phyloP scores from a whole-genome alignment of 2,797 vertebrate species.

The Valencia hispanica region DNA sequence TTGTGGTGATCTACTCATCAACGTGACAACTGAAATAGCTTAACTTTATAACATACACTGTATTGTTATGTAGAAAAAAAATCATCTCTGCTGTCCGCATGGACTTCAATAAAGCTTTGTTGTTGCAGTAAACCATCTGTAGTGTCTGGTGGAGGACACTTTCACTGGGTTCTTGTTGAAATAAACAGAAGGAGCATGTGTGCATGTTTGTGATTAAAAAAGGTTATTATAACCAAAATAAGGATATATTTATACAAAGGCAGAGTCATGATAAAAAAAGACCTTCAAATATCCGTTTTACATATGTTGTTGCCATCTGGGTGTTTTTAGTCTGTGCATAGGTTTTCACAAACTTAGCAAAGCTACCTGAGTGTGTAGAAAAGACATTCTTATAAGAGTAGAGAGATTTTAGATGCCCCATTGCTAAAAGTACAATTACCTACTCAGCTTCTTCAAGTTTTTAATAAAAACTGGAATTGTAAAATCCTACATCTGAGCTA shows the following conservation, averaged over 20 bases:
- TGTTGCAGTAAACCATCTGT: slow-evolving; percentile 7
- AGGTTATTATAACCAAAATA: background rate
- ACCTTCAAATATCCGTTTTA: background rate
- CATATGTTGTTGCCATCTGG: background rate
- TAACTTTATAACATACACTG: background rate
- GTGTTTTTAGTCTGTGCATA: background rate
- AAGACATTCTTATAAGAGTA: background rate
- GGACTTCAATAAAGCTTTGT: slow-evolving; percentile 31
- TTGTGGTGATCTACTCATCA: slow-evolving; percentile 6
- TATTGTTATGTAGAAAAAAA: background rate
- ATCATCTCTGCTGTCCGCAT: background rate
- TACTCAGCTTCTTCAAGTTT: background rate
- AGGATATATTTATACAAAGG: background rate
- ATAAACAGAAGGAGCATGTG: background rate
- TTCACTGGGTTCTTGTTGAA: background rate
- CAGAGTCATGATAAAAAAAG: background rate
- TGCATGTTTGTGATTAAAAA: background rate
- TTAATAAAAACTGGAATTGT: background rate
- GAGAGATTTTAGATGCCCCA: background rate
- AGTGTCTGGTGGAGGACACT: background rate
- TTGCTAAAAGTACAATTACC: background rate
- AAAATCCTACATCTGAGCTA: too few relatives aligned
- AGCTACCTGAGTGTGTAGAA: background rate
- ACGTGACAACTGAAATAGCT: background rate
- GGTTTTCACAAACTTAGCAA: background rate